Conservation (phyloP, 2,113 vertebrate genomes). For the Greenwoodochromis staneri region DNA sequence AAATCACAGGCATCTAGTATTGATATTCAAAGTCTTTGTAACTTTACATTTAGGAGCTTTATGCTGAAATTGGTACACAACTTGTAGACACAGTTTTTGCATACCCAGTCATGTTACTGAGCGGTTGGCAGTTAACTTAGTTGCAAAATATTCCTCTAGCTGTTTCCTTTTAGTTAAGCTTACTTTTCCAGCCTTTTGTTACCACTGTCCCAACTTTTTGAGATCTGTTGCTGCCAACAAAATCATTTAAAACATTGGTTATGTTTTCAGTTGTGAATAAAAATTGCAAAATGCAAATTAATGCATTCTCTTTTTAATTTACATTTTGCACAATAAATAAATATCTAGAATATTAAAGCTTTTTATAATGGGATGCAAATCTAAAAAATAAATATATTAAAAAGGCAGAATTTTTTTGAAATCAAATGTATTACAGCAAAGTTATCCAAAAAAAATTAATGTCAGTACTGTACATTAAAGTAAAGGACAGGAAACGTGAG, state of each 20-base stretch:
- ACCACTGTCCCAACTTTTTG: neutral
- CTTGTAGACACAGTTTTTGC: neutral
- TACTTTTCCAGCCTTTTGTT: neutral
- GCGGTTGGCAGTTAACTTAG: neutral
- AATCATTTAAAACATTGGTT: neutral
- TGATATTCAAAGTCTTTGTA: neutral
- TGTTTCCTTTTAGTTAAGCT: neutral
- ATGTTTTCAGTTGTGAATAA: neutral
- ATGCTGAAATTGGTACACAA: neutral
- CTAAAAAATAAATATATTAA: neutral
- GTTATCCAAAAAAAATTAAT: neutral
- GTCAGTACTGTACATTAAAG: neutral
- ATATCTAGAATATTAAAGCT: neutral
- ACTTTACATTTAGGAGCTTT: neutral
- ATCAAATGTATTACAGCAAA: neutral
- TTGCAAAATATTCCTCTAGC: neutral
- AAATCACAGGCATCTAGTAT: neutral
- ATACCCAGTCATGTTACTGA: neutral
- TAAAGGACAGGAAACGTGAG: neutral
- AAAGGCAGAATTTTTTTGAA: neutral
- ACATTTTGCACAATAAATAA: neutral
- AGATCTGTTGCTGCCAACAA: neutral
- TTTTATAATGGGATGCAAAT: neutral
- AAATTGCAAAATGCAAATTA: neutral
- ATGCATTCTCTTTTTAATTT: neutral